Conservation (phyloP, 2,797 vertebrate species). For the Poecilia gillii region DNA sequence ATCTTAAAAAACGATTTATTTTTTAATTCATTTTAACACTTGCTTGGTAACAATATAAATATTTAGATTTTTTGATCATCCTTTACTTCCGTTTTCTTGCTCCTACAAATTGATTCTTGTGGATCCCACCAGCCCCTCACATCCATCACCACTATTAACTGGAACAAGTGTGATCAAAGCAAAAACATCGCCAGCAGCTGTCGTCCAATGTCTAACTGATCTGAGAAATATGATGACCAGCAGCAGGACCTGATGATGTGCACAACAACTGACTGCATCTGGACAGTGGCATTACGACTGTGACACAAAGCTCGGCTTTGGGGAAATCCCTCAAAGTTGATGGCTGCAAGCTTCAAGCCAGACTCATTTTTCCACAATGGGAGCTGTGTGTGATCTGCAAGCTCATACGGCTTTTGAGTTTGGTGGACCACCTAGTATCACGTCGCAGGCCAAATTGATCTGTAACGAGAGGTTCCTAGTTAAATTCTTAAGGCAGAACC, state of each 20-base stretch:
- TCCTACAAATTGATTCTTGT: neutral
- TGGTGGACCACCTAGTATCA: neutral
- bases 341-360: neutral
- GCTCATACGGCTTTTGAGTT: neutral
- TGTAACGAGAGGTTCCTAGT: neutral
- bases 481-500: neutral
- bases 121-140: neutral
- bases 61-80: neutral
- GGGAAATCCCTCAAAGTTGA: neutral
- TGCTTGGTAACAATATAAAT: neutral
- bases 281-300: neutral
- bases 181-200: neutral
- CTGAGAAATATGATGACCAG: neutral
- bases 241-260: neutral
- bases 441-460: neutral
- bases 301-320: neutral
- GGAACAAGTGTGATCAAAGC: neutral
- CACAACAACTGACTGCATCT: neutral
- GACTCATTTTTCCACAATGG: neutral
- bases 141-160: neutral
- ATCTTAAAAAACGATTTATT: too few relatives aligned
- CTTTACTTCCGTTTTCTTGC: neutral
- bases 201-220: neutral
- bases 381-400: neutral
- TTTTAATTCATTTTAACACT: too few relatives aligned